Percentiles rank a stretch among this genome's conserved stretches.
Evolutionary conservation across 2,888 invertebrate genomes (phyloP).

Genomic region (Itoplectis maculator): DNA sequence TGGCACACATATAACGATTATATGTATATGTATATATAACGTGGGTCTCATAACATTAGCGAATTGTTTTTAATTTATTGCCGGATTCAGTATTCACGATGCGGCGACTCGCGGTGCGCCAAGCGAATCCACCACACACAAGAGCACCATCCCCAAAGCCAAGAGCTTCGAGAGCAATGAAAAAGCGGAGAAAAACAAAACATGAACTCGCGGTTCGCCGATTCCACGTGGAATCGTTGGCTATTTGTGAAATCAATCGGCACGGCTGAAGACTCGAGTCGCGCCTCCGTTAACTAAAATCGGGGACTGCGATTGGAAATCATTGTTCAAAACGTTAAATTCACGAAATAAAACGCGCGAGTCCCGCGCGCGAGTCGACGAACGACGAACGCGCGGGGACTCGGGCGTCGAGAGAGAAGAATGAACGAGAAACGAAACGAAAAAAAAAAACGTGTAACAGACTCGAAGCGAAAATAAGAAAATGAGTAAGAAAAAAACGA

Average conservation of each 20-base stretch:
- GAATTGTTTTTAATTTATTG: slow-evolving; percentile 81
- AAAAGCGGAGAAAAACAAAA: background rate
- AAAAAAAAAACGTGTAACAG: slow-evolving; percentile 1
- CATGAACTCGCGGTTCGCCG: slow-evolving; percentile 36
- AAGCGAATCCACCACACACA: slow-evolving; percentile 12
- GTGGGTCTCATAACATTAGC: slow-evolving; percentile 68
- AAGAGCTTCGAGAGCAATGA: slow-evolving; percentile 40
- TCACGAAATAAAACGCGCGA: slow-evolving; percentile 30
- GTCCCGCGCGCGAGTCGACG: slow-evolving; percentile 42
- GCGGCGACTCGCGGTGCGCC: slow-evolving; percentile 77
- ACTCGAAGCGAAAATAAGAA: too few species aligned
- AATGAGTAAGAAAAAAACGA: background rate
- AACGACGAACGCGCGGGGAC: slow-evolving; percentile 40
- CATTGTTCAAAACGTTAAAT: slow-evolving; percentile 25
- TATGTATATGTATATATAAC: slow-evolving; percentile 67
- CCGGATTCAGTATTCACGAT: slow-evolving; percentile 83
- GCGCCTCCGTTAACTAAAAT: too few species aligned
- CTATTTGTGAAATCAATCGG: slow-evolving; percentile 74
- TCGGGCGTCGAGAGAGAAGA: slow-evolving; percentile 25
- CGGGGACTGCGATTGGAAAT: background rate
- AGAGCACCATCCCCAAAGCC: slow-evolving; percentile 19
- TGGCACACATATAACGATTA: slow-evolving; percentile 45
- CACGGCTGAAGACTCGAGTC: slow-evolving; percentile 35
- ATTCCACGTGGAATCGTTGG: slow-evolving; percentile 63
- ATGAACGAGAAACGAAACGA: background rate